These are phyloP conservation scores for Temnothorax rugatulus DNA, from an alignment of 2,888 invertebrate species.

Conservation along the genomic window DNA sequence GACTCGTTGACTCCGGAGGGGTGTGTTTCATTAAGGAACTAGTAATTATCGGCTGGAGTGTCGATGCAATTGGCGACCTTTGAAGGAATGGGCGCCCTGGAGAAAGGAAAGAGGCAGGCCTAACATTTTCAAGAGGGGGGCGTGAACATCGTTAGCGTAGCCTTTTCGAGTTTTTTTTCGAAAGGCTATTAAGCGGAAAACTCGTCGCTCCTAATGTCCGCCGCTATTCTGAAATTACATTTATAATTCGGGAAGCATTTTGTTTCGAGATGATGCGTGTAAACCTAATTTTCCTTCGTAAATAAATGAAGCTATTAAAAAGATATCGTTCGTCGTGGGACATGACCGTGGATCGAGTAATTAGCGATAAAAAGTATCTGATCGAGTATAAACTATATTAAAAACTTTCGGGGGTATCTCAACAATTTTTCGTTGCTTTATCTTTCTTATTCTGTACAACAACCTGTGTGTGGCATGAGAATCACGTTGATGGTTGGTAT, in stretches of 20 bases:
- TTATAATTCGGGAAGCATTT: conserved; percentile 2
- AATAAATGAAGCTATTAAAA: conserved; percentile 1
- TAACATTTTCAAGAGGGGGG: conserved; percentile 70
- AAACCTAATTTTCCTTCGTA: neutral
- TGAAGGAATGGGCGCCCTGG: conserved; percentile 61
- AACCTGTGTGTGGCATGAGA: conserved; percentile 12
- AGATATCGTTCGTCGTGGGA: neutral
- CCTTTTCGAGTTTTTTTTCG: conserved; percentile 62
- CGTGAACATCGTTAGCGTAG: conserved; percentile 82
- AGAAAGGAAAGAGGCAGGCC: conserved; percentile 61
- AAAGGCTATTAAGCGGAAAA: conserved; percentile 41
- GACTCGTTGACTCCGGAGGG: conserved; percentile 29
- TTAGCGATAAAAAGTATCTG: neutral
- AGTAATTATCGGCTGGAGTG: conserved; percentile 72
- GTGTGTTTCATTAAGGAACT: conserved; percentile 65
- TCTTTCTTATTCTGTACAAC: neutral
- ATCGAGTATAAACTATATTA: conserved; percentile 18
- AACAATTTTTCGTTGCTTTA: neutral
- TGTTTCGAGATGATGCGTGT: neutral
- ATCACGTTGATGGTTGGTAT: conserved; percentile 38
- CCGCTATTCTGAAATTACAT: neutral
- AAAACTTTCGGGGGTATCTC: conserved; percentile 2
- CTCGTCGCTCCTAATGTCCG: conserved; percentile 25
- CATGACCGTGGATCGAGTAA: neutral
- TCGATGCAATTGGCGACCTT: conserved; percentile 57